Evolutionary conservation across 1,140 invertebrate species (phyloP).

Genomic region (Drosophila arizonae): DNA sequence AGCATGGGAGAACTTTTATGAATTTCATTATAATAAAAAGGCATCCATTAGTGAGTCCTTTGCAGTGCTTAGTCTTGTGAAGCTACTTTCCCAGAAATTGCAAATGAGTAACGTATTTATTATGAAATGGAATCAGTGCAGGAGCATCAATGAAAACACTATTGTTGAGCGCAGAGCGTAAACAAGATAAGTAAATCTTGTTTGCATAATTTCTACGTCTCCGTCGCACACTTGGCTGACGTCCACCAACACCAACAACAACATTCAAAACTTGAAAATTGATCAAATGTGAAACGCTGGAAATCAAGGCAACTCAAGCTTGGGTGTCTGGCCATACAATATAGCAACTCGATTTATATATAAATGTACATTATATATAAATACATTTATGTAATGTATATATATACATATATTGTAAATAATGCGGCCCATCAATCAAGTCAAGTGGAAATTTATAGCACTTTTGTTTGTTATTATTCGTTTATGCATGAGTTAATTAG

Average conservation of each 20-base stretch:
- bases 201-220: neutral
- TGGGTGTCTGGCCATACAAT: neutral
- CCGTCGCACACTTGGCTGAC: too few relatives aligned
- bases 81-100: neutral
- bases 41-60: neutral
- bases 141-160: constrained; percentile 1
- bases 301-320: constrained; percentile 38
- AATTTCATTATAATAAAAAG: constrained; percentile 22
- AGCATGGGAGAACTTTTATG: neutral
- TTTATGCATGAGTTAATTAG: constrained; percentile 82
- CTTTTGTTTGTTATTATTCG: constrained; percentile 82
- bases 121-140: constrained; percentile 27
- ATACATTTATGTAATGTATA: too few relatives aligned
- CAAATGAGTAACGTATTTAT: constrained; percentile 16
- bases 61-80: neutral
- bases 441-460: constrained; percentile 81
- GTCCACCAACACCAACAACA: neutral
- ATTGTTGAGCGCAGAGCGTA: constrained; percentile 13
- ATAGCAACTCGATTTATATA: neutral
- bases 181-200: constrained; percentile 21
- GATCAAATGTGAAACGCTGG: neutral
- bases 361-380: neutral
- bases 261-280: neutral
- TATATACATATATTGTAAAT: constrained; percentile 37
- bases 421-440: constrained; percentile 73